Base-by-base conservation (phyloP, 2,113 vertebrate species). In the Geococcyx californianus region DNA sequence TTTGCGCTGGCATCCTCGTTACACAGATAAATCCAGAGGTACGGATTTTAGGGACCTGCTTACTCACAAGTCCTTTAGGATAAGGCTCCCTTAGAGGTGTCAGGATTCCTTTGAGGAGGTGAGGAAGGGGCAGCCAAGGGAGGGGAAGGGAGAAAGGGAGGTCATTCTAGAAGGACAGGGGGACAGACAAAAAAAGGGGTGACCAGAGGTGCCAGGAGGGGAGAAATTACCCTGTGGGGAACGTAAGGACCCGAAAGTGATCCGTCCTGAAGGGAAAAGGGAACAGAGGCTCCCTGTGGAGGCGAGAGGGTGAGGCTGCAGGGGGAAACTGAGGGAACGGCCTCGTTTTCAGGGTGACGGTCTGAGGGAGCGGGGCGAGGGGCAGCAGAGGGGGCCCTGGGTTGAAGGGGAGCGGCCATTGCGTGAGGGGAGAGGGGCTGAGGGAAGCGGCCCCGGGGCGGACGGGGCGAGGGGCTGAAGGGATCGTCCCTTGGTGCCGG, bases 51-150 rank as follows among this genome's bases (percentile, higher is more conserved):
- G 78, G 66, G 64, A 63, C 25, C 84, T 92, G 49, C 34, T 69
- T 5, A 10, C 13, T 44, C 29, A 2, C 0, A 3, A 56, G 44
- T 36, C 51, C 44, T 80, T 47, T 4, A 2, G 51, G 51, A 36
- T 51, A 63, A 75, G n/a, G 29, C 10, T 51, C 28, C 38, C 29
- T 8, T 38, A 73, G 33, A 40, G 26, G 36, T 19, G 64, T 34
- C 40, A 62, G 55, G 26, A 72, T 52, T 75, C 54, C 66, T 68
- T 45, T 0, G 1, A 72, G 74, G 51, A 7, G 9, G 17, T 38
- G 70, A 34, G 0, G 0, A 60, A 42, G 15, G 0, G 6, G 10
- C 5, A 4, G 45, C 10, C 8, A 8, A 5, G 29, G 52, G 16
- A 62, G 17, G 7, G 21, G 21, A 58, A 67, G 1, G 9, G 34